Evolutionary conservation across 2,113 vertebrate genomes (phyloP), one percentile per base, ranked within the genome.

Genomic region (Bombycilla garrulus): DNA sequence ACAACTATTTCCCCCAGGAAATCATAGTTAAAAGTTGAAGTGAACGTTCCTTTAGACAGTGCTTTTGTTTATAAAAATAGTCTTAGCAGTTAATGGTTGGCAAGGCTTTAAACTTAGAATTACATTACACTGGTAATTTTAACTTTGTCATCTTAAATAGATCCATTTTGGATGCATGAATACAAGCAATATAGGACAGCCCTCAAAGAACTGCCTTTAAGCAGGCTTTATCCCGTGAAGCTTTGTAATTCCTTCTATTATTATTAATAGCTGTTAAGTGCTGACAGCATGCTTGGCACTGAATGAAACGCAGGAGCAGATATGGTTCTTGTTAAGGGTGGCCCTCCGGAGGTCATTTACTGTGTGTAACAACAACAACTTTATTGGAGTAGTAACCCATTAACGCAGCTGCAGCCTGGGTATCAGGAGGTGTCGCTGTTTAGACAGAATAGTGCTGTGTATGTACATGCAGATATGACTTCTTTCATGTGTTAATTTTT

Each of bases 201-300:
- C 25, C 71, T 93, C 82, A 90, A 83, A 86, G 64, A 81, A 36
- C 22, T 92, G 81, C 47, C 74, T 93, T 94, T 94, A 93, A 90
- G 79, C 33, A 64, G 58, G 48, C 88, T 94, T 91, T 77, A 47
- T 90, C 85, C 87, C 71, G 73, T 83, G 94, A 94, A 96, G 87
- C 64, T 95, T 95, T 95, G 92, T 92, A 80, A 96, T 92, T 86
- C 50, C 42, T 96, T 95, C 78, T 94, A 87, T 90, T 96, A 94
- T 96, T 96, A 96, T 96, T 97, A 96, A 95, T 95, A 97, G 81
- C 86, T 90, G 94, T 93, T 96, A 96, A 97, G 95, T 96, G 93
- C 88, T 95, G 95, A 96, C 94, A 96, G 95, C 93, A 91, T 92
- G 85, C 95, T 96, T 96, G 94, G 95, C 95, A 90, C 79, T 58